A percentile compares a stretch with the other conserved stretches of the same genome.
These are phyloP conservation scores for Bedellia somnulentella DNA, from an alignment of 2,888 invertebrate species.

Conservation along the genomic window DNA sequence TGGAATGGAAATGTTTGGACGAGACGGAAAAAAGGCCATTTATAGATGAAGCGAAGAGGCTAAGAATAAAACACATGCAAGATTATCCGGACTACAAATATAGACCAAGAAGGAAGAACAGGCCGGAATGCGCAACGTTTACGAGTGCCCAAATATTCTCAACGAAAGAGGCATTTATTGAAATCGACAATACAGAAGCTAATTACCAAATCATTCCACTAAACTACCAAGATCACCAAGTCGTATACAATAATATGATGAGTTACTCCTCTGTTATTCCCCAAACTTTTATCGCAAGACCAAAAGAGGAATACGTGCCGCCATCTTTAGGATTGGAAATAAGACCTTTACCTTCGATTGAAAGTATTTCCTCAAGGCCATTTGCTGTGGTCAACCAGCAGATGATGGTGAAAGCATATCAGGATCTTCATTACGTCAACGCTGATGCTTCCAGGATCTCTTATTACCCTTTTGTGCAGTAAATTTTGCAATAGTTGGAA, in stretches of 20 bases:
- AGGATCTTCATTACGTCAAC: conserved; percentile 41
- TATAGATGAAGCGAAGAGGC: conserved; percentile 84
- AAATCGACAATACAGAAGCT: conserved; percentile 26
- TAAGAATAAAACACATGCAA: conserved; percentile 72
- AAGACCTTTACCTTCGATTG: conserved; percentile 47
- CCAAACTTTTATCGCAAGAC: conserved; percentile 29
- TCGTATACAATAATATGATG: conserved; percentile 47
- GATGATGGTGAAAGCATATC: conserved; percentile 55
- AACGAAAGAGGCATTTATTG: conserved; percentile 30
- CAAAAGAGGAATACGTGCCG: conserved; percentile 35
- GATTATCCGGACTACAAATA: conserved; percentile 75
- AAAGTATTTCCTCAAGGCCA: conserved; percentile 47
- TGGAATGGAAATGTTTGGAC: conserved; percentile 81
- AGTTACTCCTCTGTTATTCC: conserved; percentile 37
- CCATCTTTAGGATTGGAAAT: conserved; percentile 35
- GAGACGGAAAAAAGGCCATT: conserved; percentile 83
- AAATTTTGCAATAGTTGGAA: conserved; percentile 10
- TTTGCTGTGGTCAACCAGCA: conserved; percentile 49
- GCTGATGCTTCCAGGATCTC: conserved; percentile 46
- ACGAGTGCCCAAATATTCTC: conserved; percentile 27
- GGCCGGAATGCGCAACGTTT: conserved; percentile 37
- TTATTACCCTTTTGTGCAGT: conserved; percentile 48
- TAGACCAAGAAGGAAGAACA: conserved; percentile 64
- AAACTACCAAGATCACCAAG: conserved; percentile 34
- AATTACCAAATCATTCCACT: conserved; percentile 29